Base-by-base conservation (phyloP, 2,888 invertebrate species). In the Metalampra italica region DNA sequence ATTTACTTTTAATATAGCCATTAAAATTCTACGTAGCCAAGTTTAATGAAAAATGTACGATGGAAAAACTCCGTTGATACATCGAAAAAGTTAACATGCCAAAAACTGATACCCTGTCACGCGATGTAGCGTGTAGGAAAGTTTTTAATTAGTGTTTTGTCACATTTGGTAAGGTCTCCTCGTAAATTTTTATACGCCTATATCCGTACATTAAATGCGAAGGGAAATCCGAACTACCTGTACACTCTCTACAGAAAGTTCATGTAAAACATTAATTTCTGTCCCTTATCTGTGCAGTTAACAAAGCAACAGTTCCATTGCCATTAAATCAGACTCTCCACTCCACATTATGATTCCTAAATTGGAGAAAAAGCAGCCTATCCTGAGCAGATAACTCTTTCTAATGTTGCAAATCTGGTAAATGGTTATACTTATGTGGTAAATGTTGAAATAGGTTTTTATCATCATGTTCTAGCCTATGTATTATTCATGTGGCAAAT, bases 101-200 rank as follows among this genome's bases (percentile, higher is more conserved):
- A 54, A 58, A 59, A 58, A 49, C 43, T 51, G 50, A 52, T 45
- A 46, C 41, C 47, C 12, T 39, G 52, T 47, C 74, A 75, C 71
- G 75, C 74, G 45, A 74, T 43, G 51, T 71, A 45, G 56, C 75
- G 72, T 75, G 75, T 59, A 62, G 53, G 52, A 47, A 45, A 50
- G 46, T 55, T 63, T 68, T 66, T 67, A 71, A 70, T 70, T 68
- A 67, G 51, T 49, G 50, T 62, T 67, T 66, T 66, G 69, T 69
- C 65, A 66, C 67, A 71, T 71, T 66, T 61, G 55, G 57, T 52
- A 53, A 54, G 60, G 56, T 59, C 50, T 46, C 53, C 59, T 7
- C 32, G 29, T 37, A 37, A 36, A 15, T 13, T 44, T 36, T 11
- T 36, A 22, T 44, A 15, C 15, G 8, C 15, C 2, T 15, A 8